phyloP scores from a whole-genome alignment of 1,140 invertebrate species.

The Matsumurasca onukii region DNA sequence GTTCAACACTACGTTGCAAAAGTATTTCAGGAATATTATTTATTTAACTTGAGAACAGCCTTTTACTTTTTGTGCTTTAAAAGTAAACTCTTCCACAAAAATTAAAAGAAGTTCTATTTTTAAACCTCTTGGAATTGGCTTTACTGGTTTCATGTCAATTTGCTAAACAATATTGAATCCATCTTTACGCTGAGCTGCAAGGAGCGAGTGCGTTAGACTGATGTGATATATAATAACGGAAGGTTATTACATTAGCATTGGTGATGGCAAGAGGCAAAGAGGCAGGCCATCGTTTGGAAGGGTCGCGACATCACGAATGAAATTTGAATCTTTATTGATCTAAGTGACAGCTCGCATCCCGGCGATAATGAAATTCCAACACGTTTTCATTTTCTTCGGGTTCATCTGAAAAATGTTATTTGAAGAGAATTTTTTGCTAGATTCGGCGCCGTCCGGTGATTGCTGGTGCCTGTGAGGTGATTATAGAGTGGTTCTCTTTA shows the following conservation, averaged over 20 bases:
- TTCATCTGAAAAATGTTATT: conserved; percentile 25
- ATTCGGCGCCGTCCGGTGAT: conserved; percentile 15
- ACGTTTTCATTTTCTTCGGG: conserved; percentile 24
- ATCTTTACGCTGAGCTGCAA: no score
- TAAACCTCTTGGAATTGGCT: no score
- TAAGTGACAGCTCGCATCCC: conserved; percentile 25
- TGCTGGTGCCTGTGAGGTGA: conserved; percentile 13
- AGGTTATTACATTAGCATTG: conserved; percentile 19
- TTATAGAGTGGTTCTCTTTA: conserved; percentile 17
- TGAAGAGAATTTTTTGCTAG: conserved; percentile 20
- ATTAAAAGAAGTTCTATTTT: no score
- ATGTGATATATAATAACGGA: neutral
- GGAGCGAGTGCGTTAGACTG: neutral
- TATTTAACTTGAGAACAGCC: no score
- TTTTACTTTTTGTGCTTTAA: no score
- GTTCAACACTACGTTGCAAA: no score
- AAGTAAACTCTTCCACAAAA: no score
- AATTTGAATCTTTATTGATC: conserved; percentile 26
- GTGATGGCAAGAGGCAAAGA: neutral
- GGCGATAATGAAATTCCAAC: conserved; percentile 25
- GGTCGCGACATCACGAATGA: conserved; percentile 13
- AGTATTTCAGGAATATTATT: no score
- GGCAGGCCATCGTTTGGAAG: neutral
- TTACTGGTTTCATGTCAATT: no score
- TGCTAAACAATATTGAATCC: no score